Evolutionary conservation across 2,888 invertebrate genomes (phyloP).

Genomic region (Hanleya hanleyi): DNA sequence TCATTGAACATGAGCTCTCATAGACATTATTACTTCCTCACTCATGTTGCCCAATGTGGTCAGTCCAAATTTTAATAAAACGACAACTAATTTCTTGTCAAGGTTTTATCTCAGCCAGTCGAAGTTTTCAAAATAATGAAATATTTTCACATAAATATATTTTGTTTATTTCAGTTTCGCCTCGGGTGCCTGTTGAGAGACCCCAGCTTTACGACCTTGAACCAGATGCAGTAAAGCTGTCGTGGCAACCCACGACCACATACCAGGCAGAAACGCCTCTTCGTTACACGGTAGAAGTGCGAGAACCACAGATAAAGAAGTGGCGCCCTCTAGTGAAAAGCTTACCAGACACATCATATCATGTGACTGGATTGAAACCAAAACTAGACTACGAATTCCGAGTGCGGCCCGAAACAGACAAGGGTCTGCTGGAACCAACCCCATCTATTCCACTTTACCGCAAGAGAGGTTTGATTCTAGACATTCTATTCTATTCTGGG

Average conservation of each 20-base stretch:
- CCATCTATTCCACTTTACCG: constrained; percentile 75
- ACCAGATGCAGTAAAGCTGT: constrained; percentile 57
- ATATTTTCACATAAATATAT: background rate
- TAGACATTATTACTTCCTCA: no score
- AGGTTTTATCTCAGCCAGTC: no score
- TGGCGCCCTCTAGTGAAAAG: constrained; percentile 60
- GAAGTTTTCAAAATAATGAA: no score
- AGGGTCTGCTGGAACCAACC: constrained; percentile 96
- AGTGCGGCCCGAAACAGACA: constrained; percentile 95
- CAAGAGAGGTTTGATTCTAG: constrained; percentile 9
- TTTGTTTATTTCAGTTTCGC: constrained; percentile 41
- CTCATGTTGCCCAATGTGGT: no score
- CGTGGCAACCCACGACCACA: constrained; percentile 52
- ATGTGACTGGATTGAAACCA: constrained; percentile 48
- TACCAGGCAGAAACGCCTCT: background rate
- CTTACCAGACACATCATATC: constrained; percentile 53
- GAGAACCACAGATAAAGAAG: constrained; percentile 50
- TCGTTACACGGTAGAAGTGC: constrained; percentile 36
- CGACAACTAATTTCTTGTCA: no score
- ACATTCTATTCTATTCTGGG: no score
- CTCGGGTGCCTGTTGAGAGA: constrained; percentile 54
- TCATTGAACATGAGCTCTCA: no score
- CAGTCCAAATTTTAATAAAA: no score
- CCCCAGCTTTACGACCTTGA: constrained; percentile 61
- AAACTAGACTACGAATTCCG: constrained; percentile 97